Conservation (phyloP, 2,113 vertebrate species). For the Colinus virginianus region DNA sequence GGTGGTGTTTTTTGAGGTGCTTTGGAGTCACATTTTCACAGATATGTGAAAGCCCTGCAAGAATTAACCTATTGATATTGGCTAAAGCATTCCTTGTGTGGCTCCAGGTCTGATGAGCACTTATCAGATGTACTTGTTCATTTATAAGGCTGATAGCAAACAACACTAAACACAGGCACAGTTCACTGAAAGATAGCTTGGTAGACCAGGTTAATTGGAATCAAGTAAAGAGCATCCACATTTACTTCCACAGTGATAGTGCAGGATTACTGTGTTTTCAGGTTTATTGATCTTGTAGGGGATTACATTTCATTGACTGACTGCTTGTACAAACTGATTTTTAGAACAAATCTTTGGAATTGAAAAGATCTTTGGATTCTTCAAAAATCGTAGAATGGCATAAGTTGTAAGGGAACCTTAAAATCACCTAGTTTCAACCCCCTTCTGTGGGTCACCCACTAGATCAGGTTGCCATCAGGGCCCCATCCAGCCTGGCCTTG, state of each 20-base stretch:
- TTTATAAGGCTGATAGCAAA: not conserved
- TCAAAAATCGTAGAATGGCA: too few species aligned
- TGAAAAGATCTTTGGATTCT: not conserved
- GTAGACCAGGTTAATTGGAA: not conserved
- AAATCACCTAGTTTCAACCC: too few species aligned
- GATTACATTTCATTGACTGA: not conserved
- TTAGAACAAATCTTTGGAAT: not conserved
- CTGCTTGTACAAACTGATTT: not conserved
- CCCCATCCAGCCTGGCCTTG: too few species aligned
- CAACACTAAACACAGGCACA: not conserved
- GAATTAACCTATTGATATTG: not conserved
- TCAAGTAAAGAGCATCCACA: not conserved
- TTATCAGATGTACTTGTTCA: fast-evolving
- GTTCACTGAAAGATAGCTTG: not conserved
- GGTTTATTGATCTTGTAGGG: not conserved
- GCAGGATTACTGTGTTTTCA: not conserved
- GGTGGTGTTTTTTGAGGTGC: not conserved
- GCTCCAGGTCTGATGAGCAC: not conserved
- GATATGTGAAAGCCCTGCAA: not conserved
- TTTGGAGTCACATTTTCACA: not conserved
- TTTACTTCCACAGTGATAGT: not conserved
- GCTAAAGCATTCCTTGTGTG: not conserved
- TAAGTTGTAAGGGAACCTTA: too few species aligned
- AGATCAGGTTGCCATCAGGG: too few species aligned
- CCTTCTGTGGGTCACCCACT: too few species aligned